phyloP scores from a whole-genome alignment of 2,797 vertebrate species.

The Spondyliosoma cantharus region DNA sequence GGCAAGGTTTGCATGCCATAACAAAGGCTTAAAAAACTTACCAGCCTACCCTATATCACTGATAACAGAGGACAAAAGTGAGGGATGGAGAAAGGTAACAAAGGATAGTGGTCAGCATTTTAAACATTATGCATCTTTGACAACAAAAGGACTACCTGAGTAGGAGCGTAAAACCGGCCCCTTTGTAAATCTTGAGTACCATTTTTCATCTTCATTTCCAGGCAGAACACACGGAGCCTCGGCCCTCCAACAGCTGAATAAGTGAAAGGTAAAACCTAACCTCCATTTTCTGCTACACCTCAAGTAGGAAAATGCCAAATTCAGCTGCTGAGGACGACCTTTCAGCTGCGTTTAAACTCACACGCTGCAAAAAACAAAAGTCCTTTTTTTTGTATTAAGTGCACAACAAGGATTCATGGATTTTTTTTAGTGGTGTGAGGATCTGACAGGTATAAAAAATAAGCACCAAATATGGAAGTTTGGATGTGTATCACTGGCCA shows the following conservation, averaged over 20 bases:
- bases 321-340: slow-evolving; percentile 33
- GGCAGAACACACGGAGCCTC: slow-evolving; percentile 30
- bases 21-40: slow-evolving; percentile 26
- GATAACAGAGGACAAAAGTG: slow-evolving; percentile 49
- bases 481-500: slow-evolving; percentile 67
- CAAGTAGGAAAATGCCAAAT: slow-evolving; percentile 51
- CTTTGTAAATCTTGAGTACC: slow-evolving; percentile 76
- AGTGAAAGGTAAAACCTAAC: slow-evolving; percentile 45
- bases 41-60: slow-evolving; percentile 35
- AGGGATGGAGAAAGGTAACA: slow-evolving; percentile 55
- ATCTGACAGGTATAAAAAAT: slow-evolving; percentile 39
- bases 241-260: slow-evolving; percentile 52
- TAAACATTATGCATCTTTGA: slow-evolving; percentile 70
- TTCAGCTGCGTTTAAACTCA: slow-evolving; percentile 57
- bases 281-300: slow-evolving; percentile 35
- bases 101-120: slow-evolving; percentile 80
- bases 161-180: slow-evolving; percentile 71
- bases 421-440: slow-evolving; percentile 75
- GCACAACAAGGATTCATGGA: slow-evolving; percentile 66
- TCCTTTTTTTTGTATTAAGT: slow-evolving; percentile 71
- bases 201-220: slow-evolving; percentile 54
- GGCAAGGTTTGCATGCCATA: slow-evolving; percentile 57
- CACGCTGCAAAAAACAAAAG: slow-evolving; percentile 39
- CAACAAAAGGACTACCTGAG: slow-evolving; percentile 80
- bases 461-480: slow-evolving; percentile 71